Evolutionary conservation across 2,113 vertebrate species (phyloP).

Genomic region (Gymnobelideus leadbeateri): DNA sequence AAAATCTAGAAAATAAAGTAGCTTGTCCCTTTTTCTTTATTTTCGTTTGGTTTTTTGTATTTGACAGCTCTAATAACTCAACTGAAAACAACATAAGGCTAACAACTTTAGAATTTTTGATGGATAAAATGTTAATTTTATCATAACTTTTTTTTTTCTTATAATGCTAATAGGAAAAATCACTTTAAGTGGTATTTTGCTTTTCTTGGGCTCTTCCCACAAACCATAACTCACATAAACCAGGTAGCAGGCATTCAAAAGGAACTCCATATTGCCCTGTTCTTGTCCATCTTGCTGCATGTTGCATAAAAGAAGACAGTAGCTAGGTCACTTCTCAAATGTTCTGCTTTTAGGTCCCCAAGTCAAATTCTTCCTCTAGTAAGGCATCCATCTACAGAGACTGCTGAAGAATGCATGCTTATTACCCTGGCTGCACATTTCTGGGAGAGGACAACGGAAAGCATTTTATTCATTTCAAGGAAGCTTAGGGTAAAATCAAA

Average conservation of each 20-base stretch:
- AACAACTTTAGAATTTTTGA: conserved; percentile 73
- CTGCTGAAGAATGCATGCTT: conserved; percentile 73
- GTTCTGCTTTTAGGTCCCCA: conserved; percentile 80
- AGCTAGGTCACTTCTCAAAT: conserved; percentile 73
- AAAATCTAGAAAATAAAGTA: conserved; percentile 67
- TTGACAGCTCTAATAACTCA: conserved; percentile 75
- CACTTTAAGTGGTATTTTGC: conserved; percentile 72
- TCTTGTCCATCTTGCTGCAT: conserved; percentile 71
- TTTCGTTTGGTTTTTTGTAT: conserved; percentile 54
- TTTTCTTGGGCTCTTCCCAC: conserved; percentile 68
- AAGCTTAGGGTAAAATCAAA: conserved; percentile 36
- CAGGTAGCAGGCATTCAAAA: conserved; percentile 78
- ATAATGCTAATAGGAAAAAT: conserved; percentile 76
- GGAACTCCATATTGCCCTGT: conserved; percentile 80
- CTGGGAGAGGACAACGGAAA: conserved; percentile 69
- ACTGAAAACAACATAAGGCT: conserved; percentile 73
- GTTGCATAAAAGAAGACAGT: conserved; percentile 77
- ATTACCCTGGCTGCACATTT: conserved; percentile 73
- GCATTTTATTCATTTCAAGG: conserved; percentile 53
- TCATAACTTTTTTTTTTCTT: conserved; percentile 76
- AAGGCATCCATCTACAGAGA: conserved; percentile 65
- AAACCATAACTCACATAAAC: conserved; percentile 78
- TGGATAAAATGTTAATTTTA: conserved; percentile 71
- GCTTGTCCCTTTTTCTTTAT: conserved; percentile 48
- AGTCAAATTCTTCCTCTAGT: conserved; percentile 84